phyloP scores from a whole-genome alignment of 2,113 vertebrate species.

The Sphaerodactylus townsendi region DNA sequence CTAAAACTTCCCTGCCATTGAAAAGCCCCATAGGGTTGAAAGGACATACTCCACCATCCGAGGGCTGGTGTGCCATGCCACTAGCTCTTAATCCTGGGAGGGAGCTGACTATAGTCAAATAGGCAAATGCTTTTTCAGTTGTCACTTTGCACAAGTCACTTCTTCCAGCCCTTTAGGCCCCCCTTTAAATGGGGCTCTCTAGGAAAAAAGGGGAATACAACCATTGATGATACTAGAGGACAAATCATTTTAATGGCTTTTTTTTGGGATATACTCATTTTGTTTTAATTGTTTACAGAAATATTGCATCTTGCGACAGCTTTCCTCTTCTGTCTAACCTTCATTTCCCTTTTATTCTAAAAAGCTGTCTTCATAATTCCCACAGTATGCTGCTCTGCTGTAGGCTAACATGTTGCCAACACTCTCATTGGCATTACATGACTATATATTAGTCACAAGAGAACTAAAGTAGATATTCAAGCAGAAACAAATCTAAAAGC shows the following conservation, averaged over 20 bases:
- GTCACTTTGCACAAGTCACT: too few relatives aligned
- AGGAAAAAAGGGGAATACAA: not conserved
- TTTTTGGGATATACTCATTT: not conserved
- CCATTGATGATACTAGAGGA: not conserved
- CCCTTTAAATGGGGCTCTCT: too few relatives aligned
- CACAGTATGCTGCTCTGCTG: conserved; percentile 13
- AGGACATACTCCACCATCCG: too few relatives aligned
- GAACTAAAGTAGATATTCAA: conserved; percentile 13
- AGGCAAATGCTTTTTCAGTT: too few relatives aligned
- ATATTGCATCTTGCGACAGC: conserved; percentile 6
- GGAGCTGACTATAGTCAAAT: too few relatives aligned
- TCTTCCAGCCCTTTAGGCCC: too few relatives aligned
- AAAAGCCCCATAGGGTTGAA: too few relatives aligned
- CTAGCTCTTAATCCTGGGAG: too few relatives aligned
- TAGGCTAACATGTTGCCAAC: conserved; percentile 15
- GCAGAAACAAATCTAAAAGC: conserved; percentile 60
- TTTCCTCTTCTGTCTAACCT: conserved; percentile 21
- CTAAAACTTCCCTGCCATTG: too few relatives aligned
- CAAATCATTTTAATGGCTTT: not conserved
- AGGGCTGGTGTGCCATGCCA: too few relatives aligned
- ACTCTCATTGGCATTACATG: conserved; percentile 18
- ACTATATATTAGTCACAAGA: conserved; percentile 52
- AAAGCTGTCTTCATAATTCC: conserved; percentile 33
- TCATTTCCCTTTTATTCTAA: conserved; percentile 48
- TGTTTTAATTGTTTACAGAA: rapidly evolving